Evolutionary conservation across 1,140 invertebrate species (phyloP), one percentile per base, ranked within the genome.

Genomic region (Heliconius nattereri): DNA sequence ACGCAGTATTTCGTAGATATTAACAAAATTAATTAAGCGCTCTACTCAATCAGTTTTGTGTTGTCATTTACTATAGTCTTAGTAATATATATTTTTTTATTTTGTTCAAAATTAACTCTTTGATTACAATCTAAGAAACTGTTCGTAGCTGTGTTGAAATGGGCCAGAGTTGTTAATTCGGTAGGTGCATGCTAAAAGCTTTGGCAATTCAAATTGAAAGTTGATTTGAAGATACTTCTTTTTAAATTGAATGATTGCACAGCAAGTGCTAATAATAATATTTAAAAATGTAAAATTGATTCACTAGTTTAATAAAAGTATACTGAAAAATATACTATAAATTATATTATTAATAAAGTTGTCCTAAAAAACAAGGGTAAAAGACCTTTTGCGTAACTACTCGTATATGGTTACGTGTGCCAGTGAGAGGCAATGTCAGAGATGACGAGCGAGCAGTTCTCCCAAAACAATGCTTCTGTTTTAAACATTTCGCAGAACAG

Each of bases 311-410:
- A n/a, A n/a, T n/a, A n/a, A n/a, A n/a, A n/a, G n/a, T n/a, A n/a
- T n/a, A n/a, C n/a, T n/a, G n/a, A n/a, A n/a, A n/a, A n/a, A n/a
- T 87, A 88, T 84, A 78, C 7, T 52, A 20, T 89, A 87, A 92
- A 92, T 93, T 90, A 90, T 91, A 90, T 91, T 89, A 92, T 92
- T 90, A 87, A 89, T 89, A 90, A 85, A 88, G 78, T 80, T 89
- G 92, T 92, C 90, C 92, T 89, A 91, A 91, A 94, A 93, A 92
- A 92, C 89, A 93, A 88, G 91, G 90, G 92, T 92, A 94, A 94
- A n/a, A 94, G 90, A 92, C 85, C 91, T 91, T 94, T 94, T 94
- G 91, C 92, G 87, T 92, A 94, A 94, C 81, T 78, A 32, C 32
- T 35, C 32, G 32, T 35, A 78, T 66, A 57, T 82, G 89, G 89